These are phyloP conservation scores for Paramisgurnus dabryanus DNA, from an alignment of 2,113 vertebrate genomes.

Conservation along the genomic window DNA sequence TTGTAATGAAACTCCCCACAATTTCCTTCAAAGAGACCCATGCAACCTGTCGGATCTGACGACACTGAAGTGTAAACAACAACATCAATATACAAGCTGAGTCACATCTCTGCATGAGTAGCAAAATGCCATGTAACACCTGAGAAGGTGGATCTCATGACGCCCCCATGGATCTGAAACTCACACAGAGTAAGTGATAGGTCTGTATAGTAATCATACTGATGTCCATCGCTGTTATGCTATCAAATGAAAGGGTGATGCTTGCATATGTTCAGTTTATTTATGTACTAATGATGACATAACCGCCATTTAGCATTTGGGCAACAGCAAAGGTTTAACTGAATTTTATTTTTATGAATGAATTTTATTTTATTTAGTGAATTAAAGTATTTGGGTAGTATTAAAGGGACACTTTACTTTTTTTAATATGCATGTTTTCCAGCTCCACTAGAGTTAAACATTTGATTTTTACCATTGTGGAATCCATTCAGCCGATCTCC, in stretches of 20 bases:
- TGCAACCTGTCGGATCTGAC: neutral
- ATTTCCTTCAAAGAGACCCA: neutral
- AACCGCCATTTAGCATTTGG: neutral
- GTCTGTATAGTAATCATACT: slow-evolving; percentile 1
- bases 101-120: neutral
- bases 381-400: neutral
- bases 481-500: too few species aligned
- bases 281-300: neutral
- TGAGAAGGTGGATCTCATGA: slow-evolving; percentile 30
- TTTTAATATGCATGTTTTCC: too few species aligned
- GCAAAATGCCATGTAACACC: slow-evolving; percentile 40
- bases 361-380: neutral
- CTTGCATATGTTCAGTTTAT: neutral
- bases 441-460: too few species aligned
- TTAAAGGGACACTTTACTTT: too few species aligned
- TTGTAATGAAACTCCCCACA: neutral
- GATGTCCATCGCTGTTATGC: slow-evolving; percentile 21
- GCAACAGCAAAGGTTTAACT: neutral
- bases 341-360: neutral
- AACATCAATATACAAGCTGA: neutral
- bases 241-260: neutral
- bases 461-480: too few species aligned
- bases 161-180: slow-evolving; percentile 31
- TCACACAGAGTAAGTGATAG: slow-evolving; percentile 26
- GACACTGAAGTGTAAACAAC: neutral